Evolutionary conservation across 2,888 invertebrate genomes (phyloP).

Genomic region (Hermodice carunculata): DNA sequence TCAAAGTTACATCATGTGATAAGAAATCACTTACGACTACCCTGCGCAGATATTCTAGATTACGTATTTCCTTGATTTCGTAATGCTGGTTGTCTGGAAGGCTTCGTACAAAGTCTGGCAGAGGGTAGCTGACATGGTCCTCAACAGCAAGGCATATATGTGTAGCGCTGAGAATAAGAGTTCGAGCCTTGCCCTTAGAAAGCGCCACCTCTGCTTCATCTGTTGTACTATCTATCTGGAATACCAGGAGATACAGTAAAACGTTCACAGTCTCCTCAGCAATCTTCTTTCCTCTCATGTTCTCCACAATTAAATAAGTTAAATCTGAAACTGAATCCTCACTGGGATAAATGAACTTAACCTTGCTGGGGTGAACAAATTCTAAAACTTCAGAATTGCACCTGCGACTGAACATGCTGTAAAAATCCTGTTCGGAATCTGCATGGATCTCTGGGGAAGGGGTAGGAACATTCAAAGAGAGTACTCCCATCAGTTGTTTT

Average conservation of each 20-base stretch:
- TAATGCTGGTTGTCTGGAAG: conserved; percentile 59
- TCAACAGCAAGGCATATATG: conserved; percentile 60
- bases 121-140: conserved; percentile 64
- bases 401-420: conserved; percentile 54
- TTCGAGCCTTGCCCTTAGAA: conserved; percentile 39
- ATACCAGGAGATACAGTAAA: conserved; percentile 43
- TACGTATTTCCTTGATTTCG: conserved; percentile 52
- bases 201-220: neutral
- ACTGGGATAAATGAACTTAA: conserved; percentile 63
- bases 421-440: conserved; percentile 63
- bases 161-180: conserved; percentile 58
- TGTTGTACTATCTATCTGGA: neutral
- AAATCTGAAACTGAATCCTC: conserved; percentile 63
- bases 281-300: conserved; percentile 11
- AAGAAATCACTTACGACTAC: conserved; percentile 46
- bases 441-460: conserved; percentile 54
- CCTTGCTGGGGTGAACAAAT: conserved; percentile 58
- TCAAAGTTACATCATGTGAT: conserved; percentile 52
- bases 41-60: conserved; percentile 56
- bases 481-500: conserved; percentile 51
- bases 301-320: conserved; percentile 55
- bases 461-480: conserved; percentile 48
- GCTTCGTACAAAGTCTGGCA: conserved; percentile 65
- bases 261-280: conserved; percentile 30
- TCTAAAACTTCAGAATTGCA: conserved; percentile 53